Conservation (phyloP, 1,140 invertebrate genomes). For the Drosophila bipectinata region DNA sequence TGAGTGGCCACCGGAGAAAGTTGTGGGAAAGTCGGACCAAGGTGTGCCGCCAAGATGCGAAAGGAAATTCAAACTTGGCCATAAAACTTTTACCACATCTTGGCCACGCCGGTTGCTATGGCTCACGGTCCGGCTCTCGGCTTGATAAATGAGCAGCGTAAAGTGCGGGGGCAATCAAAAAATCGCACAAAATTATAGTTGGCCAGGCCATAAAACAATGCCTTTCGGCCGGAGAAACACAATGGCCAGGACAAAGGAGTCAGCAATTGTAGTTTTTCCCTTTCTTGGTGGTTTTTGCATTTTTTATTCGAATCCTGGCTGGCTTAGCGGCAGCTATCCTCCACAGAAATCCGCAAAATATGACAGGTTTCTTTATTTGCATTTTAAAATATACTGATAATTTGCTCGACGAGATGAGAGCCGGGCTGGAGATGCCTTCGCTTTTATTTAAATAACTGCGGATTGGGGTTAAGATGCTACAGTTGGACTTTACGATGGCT, state of each 20-base stretch:
- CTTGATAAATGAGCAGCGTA: conserved; percentile 74
- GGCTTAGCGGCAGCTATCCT: conserved; percentile 14
- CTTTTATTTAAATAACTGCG: conserved; percentile 44
- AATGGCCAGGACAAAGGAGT: conserved; percentile 58
- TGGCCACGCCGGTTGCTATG: conserved; percentile 21
- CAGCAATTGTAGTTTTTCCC: conserved; percentile 38
- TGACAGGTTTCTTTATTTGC: conserved; percentile 45
- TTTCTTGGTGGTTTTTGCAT: conserved; percentile 11
- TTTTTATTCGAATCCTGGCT: background rate
- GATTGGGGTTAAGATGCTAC: conserved; percentile 38
- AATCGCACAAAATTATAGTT: conserved; percentile 78
- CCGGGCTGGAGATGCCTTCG: background rate
- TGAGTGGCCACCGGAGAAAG: conserved; percentile 59
- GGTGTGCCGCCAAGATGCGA: conserved; percentile 45
- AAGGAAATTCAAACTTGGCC: conserved; percentile 76
- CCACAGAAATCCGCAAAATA: conserved; percentile 22
- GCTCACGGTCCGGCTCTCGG: conserved; percentile 33
- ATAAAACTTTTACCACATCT: conserved; percentile 73
- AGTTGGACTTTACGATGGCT: conserved; percentile 2
- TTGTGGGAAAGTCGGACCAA: conserved; percentile 33
- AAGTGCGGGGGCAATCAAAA: conserved; percentile 73
- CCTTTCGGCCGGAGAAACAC: conserved; percentile 33
- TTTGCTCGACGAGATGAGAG: conserved; percentile 18
- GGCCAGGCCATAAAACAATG: conserved; percentile 62
- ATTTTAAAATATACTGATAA: conserved; percentile 48